phyloP scores from a whole-genome alignment of 2,113 vertebrate genomes.

The Heteronetta atricapilla region DNA sequence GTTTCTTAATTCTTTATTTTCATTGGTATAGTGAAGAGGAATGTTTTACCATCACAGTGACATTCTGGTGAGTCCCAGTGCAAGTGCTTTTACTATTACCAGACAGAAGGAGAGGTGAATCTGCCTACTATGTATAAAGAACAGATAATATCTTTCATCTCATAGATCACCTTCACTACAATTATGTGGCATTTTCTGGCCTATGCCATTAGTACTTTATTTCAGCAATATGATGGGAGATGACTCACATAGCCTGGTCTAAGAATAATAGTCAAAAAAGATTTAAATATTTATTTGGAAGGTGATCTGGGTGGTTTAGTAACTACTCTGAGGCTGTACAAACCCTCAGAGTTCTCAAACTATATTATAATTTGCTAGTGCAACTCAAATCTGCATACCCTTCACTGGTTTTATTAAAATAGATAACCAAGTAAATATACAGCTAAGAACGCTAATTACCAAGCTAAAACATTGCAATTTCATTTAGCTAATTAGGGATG shows the following conservation, averaged over 20 bases:
- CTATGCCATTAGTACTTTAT: not conserved
- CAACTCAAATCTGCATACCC: not conserved
- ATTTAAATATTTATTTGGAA: not conserved
- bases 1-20: not conserved
- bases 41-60: not conserved
- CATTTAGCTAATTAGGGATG: constrained; percentile 34
- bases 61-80: not conserved
- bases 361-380: not conserved
- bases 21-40: not conserved
- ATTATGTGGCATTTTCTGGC: not conserved
- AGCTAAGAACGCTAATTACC: constrained; percentile 9
- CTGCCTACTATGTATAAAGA: not conserved
- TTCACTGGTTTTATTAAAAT: constrained; percentile 20
- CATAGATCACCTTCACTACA: not conserved
- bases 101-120: not conserved
- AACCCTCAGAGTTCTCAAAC: not conserved
- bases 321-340: not conserved
- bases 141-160: not conserved
- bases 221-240: not conserved
- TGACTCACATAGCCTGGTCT: not conserved
- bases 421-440: constrained; percentile 30
- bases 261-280: not conserved
- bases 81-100: not conserved
- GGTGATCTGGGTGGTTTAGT: not conserved
- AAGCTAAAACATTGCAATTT: not conserved